Evolutionary conservation across 30 jellyfish, hydroid and myxozoan species (phyloP).

Genomic region (Aurelia sp.): DNA sequence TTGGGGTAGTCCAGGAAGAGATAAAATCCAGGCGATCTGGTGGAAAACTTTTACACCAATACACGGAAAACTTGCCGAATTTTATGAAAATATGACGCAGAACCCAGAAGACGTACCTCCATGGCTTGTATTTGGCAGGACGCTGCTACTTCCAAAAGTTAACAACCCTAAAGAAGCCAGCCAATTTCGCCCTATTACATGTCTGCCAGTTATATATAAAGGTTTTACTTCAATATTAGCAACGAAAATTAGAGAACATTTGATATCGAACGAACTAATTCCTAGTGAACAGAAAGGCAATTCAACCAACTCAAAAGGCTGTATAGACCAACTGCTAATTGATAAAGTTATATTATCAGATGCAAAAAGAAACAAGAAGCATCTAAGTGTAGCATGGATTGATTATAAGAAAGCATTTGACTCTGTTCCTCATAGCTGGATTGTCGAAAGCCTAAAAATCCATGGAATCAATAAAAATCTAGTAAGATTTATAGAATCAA

Average conservation of each 20-base stretch:
- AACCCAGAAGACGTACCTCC: too few relatives aligned
- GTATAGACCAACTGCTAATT: constrained; percentile 12
- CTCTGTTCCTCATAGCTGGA: background rate
- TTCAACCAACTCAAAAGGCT: constrained; percentile 13
- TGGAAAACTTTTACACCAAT: background rate
- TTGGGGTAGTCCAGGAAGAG: constrained; percentile 7
- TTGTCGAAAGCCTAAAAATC: constrained; percentile 5
- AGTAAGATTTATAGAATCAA: constrained; percentile 10
- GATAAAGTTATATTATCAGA: constrained; percentile 7
- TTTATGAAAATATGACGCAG: too few relatives aligned
- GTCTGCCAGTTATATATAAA: too few relatives aligned
- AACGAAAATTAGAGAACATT: too few relatives aligned
- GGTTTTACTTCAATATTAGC: too few relatives aligned
- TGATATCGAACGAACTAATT: constrained; percentile 4
- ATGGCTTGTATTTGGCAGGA: too few relatives aligned
- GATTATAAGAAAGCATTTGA: background rate
- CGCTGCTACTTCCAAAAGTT: constrained; percentile 8
- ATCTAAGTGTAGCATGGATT: constrained; percentile 19
- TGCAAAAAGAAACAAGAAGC: too few relatives aligned
- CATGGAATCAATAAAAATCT: constrained; percentile 15
- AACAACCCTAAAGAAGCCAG: constrained; percentile 9
- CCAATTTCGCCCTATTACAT: constrained; percentile 2
- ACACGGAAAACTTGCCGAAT: too few relatives aligned
- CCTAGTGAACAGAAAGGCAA: constrained; percentile 16
- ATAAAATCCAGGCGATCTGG: constrained; percentile 22